Evolutionary conservation across 2,113 vertebrate genomes (phyloP).

Genomic region (Fukomys damarensis): DNA sequence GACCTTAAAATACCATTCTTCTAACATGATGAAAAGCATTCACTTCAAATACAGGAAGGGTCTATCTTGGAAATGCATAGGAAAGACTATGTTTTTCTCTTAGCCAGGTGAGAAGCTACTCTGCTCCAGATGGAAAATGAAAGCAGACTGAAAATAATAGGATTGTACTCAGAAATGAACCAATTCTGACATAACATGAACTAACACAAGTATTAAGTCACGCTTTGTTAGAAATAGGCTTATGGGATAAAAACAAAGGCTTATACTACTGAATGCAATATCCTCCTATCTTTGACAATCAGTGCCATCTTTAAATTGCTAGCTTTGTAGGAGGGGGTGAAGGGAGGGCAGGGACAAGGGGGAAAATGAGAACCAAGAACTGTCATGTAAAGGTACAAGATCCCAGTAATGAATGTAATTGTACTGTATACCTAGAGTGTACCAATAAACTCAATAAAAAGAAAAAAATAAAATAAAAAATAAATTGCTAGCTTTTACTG

Average conservation of each 20-base stretch:
- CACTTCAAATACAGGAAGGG: neutral
- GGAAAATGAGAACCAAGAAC: no score
- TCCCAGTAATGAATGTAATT: no score
- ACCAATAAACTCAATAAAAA: no score
- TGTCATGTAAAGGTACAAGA: no score
- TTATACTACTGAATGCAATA: neutral
- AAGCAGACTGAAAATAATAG: neutral
- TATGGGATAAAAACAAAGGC: neutral
- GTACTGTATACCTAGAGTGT: no score
- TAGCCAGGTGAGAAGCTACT: neutral
- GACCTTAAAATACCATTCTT: constrained; percentile 41
- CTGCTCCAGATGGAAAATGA: neutral
- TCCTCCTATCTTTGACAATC: neutral
- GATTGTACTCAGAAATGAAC: neutral
- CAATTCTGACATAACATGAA: neutral
- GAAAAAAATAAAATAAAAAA: no score
- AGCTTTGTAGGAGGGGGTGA: no score
- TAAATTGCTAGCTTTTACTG: constrained; percentile 2
- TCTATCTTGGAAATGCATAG: neutral
- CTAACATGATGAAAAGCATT: constrained; percentile 34
- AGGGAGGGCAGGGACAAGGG: no score
- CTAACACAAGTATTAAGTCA: neutral
- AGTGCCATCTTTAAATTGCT: neutral
- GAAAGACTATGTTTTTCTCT: neutral
- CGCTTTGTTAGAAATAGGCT: neutral